Evolutionary conservation across 2,113 vertebrate species (phyloP), one percentile per base, ranked within the genome.

Genomic region (Lophius piscatorius): DNA sequence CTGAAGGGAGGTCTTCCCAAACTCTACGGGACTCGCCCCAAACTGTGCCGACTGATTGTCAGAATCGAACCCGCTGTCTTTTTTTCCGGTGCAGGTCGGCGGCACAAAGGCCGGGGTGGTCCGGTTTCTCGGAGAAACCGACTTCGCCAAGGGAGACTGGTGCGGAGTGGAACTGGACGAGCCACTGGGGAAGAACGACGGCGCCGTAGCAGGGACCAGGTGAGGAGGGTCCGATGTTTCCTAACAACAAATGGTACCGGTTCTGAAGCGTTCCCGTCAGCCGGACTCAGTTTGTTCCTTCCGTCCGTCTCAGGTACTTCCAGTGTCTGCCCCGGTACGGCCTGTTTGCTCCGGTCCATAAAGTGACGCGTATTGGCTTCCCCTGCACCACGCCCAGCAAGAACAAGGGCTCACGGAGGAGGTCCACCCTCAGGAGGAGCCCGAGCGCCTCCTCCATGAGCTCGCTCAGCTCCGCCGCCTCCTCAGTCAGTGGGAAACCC

Each of bases 131-230:
- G 97, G 97, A 10, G 96, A 98, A 75, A 96, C 97, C 0, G 97
- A 99, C 82, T 99, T 99, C 63, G 97, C 97, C 14, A 98, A 99
- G 70, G 97, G 97, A 14, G 96, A 96, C 0, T 99, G 97, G 97
- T 99, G 97, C 35, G 97, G 97, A 1, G 97, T 99, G 13, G 97
- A 99, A 42, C 84, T 99, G 29, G 97, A 99, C 1, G 97, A 99
- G 35, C 97, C 97, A 1, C 90, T 98, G 3, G 97, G 97, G 4
- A 99, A 99, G 88, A 99, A 99, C 0, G 97, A 99, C 2, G 97
- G 97, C 1, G 96, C 97, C 0, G 96, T 99, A 4, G 95, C 97
- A 40, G 97, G 97, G 63, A 96, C 96, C 13, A 97, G 97, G 97
- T 98, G 51, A 38, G 17, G 21, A 52, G 2, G 34, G 5, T 0